Percentiles rank a stretch among this genome's conserved stretches.
These are phyloP conservation scores for Tinamus guttatus DNA, from an alignment of 2,113 vertebrate species.

Conservation along the genomic window DNA sequence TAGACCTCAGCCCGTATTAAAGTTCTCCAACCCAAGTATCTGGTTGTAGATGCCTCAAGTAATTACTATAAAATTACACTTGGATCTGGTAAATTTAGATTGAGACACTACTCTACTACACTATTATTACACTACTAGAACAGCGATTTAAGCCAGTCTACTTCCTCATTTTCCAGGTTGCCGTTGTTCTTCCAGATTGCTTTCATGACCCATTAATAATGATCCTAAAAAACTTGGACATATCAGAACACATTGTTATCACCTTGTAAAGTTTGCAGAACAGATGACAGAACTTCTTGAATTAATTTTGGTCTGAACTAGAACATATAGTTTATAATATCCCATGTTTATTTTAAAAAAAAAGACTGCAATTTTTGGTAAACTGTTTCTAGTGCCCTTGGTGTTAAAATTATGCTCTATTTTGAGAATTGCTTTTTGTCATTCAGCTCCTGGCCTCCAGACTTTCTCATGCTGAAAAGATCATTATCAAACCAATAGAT, in stretches of 20 bases:
- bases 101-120: background rate
- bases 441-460: constrained; percentile 9
- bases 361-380: background rate
- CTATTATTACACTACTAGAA: too few relatives aligned
- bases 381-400: background rate
- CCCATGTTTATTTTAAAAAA: background rate
- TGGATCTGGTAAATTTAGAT: background rate
- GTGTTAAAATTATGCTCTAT: background rate
- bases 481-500: background rate
- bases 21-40: background rate
- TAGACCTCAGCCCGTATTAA: background rate
- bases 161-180: background rate
- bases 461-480: background rate
- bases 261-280: background rate
- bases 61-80: background rate
- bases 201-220: background rate
- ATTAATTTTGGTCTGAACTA: background rate
- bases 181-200: background rate
- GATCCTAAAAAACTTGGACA: background rate
- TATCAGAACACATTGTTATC: too few relatives aligned
- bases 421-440: constrained; percentile 12
- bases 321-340: background rate
- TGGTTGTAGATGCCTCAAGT: background rate
- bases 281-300: background rate
- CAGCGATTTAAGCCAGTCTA: background rate